Evolutionary conservation across 2,113 vertebrate species (phyloP).

Genomic region (Ceyx cyanopectus): DNA sequence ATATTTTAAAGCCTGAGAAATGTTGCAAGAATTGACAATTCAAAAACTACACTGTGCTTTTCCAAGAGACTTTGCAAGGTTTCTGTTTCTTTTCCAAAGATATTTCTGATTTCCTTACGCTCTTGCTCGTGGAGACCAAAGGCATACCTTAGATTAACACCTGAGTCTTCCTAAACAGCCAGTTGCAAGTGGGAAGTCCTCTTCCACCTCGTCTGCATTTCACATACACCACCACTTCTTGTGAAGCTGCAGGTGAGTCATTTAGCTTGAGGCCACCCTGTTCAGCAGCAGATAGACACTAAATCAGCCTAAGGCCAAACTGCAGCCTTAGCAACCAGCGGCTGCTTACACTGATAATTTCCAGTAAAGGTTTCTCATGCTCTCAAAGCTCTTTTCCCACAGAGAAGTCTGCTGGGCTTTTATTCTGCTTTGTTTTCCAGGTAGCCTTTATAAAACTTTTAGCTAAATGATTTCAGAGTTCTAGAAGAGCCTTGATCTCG

Average conservation of each 20-base stretch:
- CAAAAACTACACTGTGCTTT: neutral
- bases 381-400: neutral
- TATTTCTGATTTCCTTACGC: neutral
- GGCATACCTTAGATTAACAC: neutral
- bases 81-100: neutral
- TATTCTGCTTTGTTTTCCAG: neutral
- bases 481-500: neutral
- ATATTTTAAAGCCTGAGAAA: slow-evolving; percentile 5
- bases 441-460: neutral
- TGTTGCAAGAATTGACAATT: neutral
- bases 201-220: rapidly evolving
- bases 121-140: neutral
- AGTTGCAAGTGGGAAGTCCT: neutral
- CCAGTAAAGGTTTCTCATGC: neutral
- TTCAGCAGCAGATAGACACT: neutral
- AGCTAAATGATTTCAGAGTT: neutral
- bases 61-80: neutral
- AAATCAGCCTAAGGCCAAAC: neutral
- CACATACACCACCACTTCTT: too few relatives aligned
- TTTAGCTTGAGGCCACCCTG: neutral
- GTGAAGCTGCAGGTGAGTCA: neutral
- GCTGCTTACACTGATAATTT: neutral
- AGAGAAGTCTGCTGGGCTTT: neutral
- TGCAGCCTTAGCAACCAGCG: neutral
- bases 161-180: neutral